These are phyloP conservation scores for honey bee (Apis mellifera) DNA, from an alignment of 1,140 invertebrate species.

Conservation along the genomic window Amel_HAv3.1 CM009941.2:2477501-2478000, in stretches of 20 bases:
- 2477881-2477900: constrained; percentile 55
- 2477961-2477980: constrained; percentile 63
- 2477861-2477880: constrained; percentile 56
- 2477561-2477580: not conserved
- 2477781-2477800: not conserved
- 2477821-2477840: constrained; percentile 29
- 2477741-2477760: not conserved
- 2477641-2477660: too few relatives aligned
- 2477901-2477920: constrained; percentile 51
- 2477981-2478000: not conserved
- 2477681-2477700: not conserved
- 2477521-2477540: not conserved
- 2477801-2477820: not conserved
- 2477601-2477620: not conserved
- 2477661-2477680: not conserved
- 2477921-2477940: constrained; percentile 56
- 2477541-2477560: not conserved
- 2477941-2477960: constrained; percentile 58
- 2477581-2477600: not conserved
- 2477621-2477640: constrained; percentile 33
- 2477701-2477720: not conserved
- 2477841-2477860: constrained; percentile 69
- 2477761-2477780: not conserved
- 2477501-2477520: not conserved
- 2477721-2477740: not conserved